Base-by-base conservation (phyloP, 2,888 invertebrate species). In the Agapetus fuscipes region DNA sequence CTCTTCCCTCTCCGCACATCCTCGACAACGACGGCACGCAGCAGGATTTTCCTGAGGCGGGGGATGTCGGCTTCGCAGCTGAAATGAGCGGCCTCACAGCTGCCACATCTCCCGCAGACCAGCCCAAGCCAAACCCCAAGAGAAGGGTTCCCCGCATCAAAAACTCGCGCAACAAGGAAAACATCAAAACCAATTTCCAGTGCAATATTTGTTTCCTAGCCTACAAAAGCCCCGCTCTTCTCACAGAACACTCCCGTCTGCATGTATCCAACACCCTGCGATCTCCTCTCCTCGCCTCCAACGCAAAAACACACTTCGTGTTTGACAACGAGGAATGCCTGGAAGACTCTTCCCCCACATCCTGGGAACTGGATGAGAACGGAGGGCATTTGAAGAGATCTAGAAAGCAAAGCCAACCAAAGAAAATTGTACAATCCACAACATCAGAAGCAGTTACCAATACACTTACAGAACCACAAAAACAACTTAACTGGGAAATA, bases 1-100 rank as follows among this genome's bases (percentile, higher is more conserved):
- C 65, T 66, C 57, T 34, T 34, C 34, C 33, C 17, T 31, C 44
- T 30, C 27, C 44, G 40, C 17, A 52, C 52, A 20, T 27, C 34
- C 26, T 40, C 33, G 30, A 30, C 34, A 26, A 34, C 41, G 32
- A 20, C 30, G 37, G 33, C 33, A 20, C 39, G 41, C 32, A 43
- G 45, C 65, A 65, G 73, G 74, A 73, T 73, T 74, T 74, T 74
- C 74, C 66, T 74, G 74, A 74, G 64, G 72, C 74, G 73, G 73
- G 73, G 64, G 74, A 64, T 62, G 64, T 61, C 54, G 62, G 60
- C 53, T 57, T 54, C 51, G 57, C 55, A 46, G 44, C 45, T 34
- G 41, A 48, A 48, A 48, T 49, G 41, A 58, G 58, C 56, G 59
- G 53, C 50, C 45, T 46, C 38, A 47, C 41, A 35, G 42, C 37